These are phyloP conservation scores for Spialia ferax DNA, from an alignment of 2,888 invertebrate species.

Conservation along the genomic window DNA sequence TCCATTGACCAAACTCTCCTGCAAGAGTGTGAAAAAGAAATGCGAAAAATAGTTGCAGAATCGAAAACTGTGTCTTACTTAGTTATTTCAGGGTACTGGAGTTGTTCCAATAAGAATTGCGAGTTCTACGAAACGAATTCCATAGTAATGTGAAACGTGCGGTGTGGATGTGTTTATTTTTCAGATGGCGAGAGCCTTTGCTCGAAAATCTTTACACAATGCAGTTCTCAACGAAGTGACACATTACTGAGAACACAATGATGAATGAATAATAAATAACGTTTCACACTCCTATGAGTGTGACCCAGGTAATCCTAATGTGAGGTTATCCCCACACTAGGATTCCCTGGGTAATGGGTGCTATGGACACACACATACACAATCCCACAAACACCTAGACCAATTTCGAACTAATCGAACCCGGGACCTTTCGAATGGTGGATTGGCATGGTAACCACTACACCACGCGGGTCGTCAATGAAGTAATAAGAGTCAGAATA, in stretches of 20 bases:
- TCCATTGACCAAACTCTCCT: neutral
- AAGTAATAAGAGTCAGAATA: slow-evolving; percentile 6
- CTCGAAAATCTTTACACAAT: slow-evolving; percentile 1
- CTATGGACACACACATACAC: no score
- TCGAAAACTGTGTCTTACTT: slow-evolving; percentile 12
- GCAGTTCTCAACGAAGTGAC: slow-evolving; percentile 7
- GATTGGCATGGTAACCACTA: no score
- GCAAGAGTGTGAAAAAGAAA: neutral
- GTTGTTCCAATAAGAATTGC: slow-evolving; percentile 27
- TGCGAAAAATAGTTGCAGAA: neutral
- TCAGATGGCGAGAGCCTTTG: slow-evolving; percentile 14
- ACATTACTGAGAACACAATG: neutral
- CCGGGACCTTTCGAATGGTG: no score
- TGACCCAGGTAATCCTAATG: no score
- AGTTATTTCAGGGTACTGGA: slow-evolving; percentile 33
- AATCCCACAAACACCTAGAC: no score
- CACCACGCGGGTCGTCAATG: no score
- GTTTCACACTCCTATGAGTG: no score
- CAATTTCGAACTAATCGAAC: no score
- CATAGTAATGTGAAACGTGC: slow-evolving; percentile 23
- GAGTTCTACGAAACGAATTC: slow-evolving; percentile 19
- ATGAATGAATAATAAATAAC: no score
- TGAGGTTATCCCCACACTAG: no score
- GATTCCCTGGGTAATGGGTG: no score
- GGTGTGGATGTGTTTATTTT: slow-evolving; percentile 35